Conservation (phyloP, 2,113 vertebrate species). For the Egretta garzetta region DNA sequence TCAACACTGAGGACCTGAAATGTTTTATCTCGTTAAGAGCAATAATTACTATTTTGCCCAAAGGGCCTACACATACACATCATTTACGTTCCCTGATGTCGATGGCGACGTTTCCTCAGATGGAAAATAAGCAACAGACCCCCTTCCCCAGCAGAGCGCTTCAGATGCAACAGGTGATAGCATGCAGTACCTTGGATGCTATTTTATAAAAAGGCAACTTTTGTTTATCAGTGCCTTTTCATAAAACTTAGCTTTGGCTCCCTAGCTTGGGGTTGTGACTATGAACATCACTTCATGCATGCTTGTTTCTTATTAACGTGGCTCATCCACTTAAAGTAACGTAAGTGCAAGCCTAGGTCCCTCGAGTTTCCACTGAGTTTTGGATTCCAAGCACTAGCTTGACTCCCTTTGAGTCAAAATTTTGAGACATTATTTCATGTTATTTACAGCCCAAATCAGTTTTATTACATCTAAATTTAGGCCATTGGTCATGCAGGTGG, state of each 20-base stretch:
- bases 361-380: background rate
- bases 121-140: background rate
- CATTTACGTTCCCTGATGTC: background rate
- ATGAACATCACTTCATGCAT: background rate
- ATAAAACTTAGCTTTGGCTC: background rate
- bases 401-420: background rate
- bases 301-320: background rate
- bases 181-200: background rate
- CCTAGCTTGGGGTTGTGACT: background rate
- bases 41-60: background rate
- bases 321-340: background rate
- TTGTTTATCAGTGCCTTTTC: background rate
- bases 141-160: too few relatives aligned
- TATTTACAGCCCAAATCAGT: background rate
- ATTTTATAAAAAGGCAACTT: background rate
- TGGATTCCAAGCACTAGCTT: background rate
- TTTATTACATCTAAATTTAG: background rate
- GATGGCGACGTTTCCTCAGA: rapidly evolving
- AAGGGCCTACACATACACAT: too few relatives aligned
- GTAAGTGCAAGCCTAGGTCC: rapidly evolving
- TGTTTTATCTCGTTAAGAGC: background rate
- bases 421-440: background rate
- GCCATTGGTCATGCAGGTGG: background rate
- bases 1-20: background rate
- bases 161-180: background rate